Conservation (phyloP, 2,113 vertebrate species). For the Corythaixoides concolor region DNA sequence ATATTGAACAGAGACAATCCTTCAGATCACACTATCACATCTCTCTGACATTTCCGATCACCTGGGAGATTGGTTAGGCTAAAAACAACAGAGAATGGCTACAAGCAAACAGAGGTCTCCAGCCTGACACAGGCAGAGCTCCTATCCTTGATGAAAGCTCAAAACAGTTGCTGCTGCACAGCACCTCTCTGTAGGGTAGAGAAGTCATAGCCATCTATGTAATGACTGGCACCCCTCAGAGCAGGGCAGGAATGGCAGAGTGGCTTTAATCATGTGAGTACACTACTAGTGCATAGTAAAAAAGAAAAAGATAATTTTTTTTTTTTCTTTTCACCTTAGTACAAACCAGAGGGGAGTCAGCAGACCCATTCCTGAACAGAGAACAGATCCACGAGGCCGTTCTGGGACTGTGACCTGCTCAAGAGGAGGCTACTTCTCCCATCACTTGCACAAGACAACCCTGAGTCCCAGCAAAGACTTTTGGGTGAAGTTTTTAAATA, state of each 20-base stretch:
- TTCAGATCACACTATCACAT: not conserved
- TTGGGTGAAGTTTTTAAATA: not conserved
- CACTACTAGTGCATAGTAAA: not conserved
- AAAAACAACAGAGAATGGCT: not conserved
- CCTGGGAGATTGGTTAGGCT: not conserved
- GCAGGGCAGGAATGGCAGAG: not conserved
- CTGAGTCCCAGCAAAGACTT: not conserved
- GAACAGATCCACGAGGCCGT: not conserved
- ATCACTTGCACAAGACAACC: too few relatives aligned
- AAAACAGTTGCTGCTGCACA: not conserved
- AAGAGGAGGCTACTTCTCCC: not conserved
- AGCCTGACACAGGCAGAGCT: fast-evolving
- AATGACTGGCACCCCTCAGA: not conserved
- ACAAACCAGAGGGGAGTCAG: not conserved
- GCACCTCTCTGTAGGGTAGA: not conserved
- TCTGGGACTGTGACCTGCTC: not conserved
- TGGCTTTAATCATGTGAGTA: not conserved
- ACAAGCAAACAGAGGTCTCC: not conserved
- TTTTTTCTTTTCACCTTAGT: not conserved
- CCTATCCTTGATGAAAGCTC: not conserved
- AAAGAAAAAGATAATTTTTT: not conserved
- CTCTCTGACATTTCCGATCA: not conserved
- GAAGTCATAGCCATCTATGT: not conserved
- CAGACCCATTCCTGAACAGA: not conserved
- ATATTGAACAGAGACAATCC: not conserved